These are phyloP conservation scores for Dromiciops gliroides DNA, from an alignment of 2,113 vertebrate genomes.

Conservation along the genomic window DNA sequence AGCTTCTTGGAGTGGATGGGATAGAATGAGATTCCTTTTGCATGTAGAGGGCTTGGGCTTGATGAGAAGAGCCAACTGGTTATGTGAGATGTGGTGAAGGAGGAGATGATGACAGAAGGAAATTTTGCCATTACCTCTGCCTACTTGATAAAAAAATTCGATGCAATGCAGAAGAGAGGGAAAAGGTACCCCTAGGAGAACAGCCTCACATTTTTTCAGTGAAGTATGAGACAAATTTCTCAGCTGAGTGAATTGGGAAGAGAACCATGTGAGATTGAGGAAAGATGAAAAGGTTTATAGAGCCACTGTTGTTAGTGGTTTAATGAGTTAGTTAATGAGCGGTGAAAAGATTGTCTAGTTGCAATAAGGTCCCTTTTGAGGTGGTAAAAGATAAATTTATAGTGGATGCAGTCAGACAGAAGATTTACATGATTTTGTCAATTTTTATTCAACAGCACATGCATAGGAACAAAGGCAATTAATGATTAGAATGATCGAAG, in stretches of 20 bases:
- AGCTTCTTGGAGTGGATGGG: background rate
- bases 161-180: background rate
- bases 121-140: background rate
- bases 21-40: background rate
- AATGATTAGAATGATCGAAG: background rate
- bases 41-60: background rate
- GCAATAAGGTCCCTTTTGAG: background rate
- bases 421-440: background rate
- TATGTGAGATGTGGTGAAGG: background rate
- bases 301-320: background rate
- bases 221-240: background rate
- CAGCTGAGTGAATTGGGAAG: background rate
- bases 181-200: background rate
- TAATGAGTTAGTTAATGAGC: background rate
- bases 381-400: background rate
- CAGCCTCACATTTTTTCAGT: background rate
- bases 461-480: background rate
- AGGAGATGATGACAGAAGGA: background rate
- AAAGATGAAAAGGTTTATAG: background rate
- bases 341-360: background rate
- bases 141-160: background rate
- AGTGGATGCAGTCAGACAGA: too few species aligned
- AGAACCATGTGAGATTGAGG: background rate
- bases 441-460: background rate
- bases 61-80: background rate